Evolutionary conservation across 2,797 vertebrate species (phyloP), one percentile per base, ranked within the genome.

Genomic region (Tarsius wallacei): DNA sequence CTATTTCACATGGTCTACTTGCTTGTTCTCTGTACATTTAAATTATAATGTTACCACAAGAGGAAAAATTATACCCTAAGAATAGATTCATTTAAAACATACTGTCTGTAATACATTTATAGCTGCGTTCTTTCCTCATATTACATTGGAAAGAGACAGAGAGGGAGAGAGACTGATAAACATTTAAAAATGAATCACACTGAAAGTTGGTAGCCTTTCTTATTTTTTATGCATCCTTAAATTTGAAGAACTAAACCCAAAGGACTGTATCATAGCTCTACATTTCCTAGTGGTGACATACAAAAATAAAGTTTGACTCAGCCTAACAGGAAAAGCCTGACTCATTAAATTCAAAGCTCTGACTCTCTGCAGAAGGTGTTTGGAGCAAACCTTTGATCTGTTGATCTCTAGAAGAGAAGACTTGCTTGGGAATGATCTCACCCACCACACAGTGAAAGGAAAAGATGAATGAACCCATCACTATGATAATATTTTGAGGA

Each of bases 31-130:
- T 93, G 49, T 49, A 47, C 8, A 76, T 90, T 94, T 87, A 89
- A 94, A 86, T 94, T 94, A 93, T 10, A 93, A 78, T 63, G 1
- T 97, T 86, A 61, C 57, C 57, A 90, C 22, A 85, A 95, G 42
- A 97, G 70, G 84, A 74, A 97, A 86, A 24, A 73, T 85, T 97
- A 87, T 49, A 74, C 7, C 90, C 53, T 96, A 84, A 80, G 74
- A 91, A 87, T 95, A 97, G 92, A 82, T 78, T 68, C 12, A 66
- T 47, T 81, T 0, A 0, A 17, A 84, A 33, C 24, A 33, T 53
- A 64, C 81, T 95, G 17, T 95, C 49, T 95, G 36, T 85, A 85
- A 64, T 24, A 74, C 12, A 84, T 77, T 63, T 82, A 90, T 28
- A 91, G 49, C 28, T 95, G 24, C 2, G 1, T 83, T 91, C 42